Evolutionary conservation across 2,113 vertebrate species (phyloP).

Genomic region (Heterochromis multidens): DNA sequence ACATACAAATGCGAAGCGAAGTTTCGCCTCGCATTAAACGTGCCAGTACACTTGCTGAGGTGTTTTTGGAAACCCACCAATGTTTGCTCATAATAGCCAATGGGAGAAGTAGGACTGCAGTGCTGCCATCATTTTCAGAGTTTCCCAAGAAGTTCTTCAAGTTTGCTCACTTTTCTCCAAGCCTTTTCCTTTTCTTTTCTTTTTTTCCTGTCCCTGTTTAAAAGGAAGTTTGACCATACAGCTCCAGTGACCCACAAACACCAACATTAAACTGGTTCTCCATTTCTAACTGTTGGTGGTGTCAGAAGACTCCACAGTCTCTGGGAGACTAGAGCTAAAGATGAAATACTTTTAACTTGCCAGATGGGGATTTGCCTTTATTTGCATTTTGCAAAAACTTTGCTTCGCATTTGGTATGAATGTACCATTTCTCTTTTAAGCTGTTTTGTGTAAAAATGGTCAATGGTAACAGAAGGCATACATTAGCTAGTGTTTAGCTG

Average conservation of each 20-base stretch:
- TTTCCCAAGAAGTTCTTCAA: neutral
- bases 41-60: neutral
- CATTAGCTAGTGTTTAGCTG: neutral
- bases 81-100: neutral
- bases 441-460: neutral
- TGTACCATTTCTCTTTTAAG: neutral
- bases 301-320: neutral
- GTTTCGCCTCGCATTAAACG: neutral
- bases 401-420: neutral
- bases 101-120: neutral
- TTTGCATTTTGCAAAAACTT: neutral
- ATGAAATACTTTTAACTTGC: neutral
- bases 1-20: neutral
- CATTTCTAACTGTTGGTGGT: neutral
- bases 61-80: neutral
- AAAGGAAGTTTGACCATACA: neutral
- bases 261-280: neutral
- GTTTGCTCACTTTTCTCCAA: neutral
- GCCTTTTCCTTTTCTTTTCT: neutral
- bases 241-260: neutral
- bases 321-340: neutral
- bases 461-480: neutral
- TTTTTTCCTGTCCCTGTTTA: neutral
- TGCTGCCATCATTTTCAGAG: neutral
- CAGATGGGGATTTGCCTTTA: neutral